phyloP scores from a whole-genome alignment of 1,140 invertebrate genomes.

The Conus ventricosus region DNA sequence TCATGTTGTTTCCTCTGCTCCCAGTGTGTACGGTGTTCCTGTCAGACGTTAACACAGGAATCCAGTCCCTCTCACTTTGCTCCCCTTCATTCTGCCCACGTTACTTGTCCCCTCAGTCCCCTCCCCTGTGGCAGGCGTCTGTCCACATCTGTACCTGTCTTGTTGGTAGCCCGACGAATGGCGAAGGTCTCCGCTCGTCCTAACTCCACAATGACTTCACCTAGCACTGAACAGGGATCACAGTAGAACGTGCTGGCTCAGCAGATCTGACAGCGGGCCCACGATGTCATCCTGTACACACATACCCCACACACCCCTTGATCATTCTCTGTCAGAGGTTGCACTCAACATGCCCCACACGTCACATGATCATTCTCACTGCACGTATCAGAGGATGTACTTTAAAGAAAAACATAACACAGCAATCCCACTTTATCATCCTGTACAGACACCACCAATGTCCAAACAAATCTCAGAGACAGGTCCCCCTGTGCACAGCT shows the following conservation, averaged over 20 bases:
- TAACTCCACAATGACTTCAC: slow-evolving; percentile 80
- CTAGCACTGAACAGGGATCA: slow-evolving; percentile 78
- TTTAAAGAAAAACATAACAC: too few species aligned
- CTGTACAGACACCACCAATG: background rate
- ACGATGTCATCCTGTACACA: slow-evolving; percentile 76
- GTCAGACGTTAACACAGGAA: too few species aligned
- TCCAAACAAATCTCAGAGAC: background rate
- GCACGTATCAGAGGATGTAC: slow-evolving; percentile 71
- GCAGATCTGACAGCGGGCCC: slow-evolving; percentile 77
- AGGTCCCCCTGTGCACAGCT: too few species aligned
- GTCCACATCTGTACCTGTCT: slow-evolving; percentile 51
- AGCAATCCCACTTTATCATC: slow-evolving; percentile 71
- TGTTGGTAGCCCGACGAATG: slow-evolving; percentile 65
- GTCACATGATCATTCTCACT: too few species aligned
- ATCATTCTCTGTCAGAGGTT: background rate
- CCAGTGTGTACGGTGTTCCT: too few species aligned
- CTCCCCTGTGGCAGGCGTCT: too few species aligned
- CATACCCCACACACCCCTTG: too few species aligned
- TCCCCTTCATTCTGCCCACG: too few species aligned
- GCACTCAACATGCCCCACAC: too few species aligned
- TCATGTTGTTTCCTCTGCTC: too few species aligned
- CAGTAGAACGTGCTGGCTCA: slow-evolving; percentile 81
- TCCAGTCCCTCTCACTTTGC: too few species aligned
- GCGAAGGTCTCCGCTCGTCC: slow-evolving; percentile 81
- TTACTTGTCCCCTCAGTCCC: too few species aligned